These are phyloP conservation scores for Heterotis niloticus DNA, from an alignment of 2,113 vertebrate genomes.

Conservation along the genomic window DNA sequence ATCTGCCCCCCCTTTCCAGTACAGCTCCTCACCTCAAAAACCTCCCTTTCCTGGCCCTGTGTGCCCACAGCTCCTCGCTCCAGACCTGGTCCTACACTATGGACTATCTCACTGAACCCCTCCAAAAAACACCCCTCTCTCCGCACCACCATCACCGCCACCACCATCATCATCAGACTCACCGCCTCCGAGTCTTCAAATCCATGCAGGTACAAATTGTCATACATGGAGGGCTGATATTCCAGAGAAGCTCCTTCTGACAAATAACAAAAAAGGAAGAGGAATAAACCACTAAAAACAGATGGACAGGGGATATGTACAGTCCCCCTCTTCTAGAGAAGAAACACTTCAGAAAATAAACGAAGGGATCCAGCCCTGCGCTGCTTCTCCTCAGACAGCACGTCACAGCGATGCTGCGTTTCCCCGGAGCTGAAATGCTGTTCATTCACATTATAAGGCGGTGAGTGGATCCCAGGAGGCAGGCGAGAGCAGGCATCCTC, in stretches of 20 bases:
- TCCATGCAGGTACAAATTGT: constrained; percentile 98
- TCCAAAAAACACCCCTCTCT: not conserved
- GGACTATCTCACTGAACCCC: no score
- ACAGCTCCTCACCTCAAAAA: no score
- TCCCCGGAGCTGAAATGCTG: constrained; percentile 31
- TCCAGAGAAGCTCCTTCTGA: constrained; percentile 66
- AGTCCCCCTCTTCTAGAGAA: constrained; percentile 25
- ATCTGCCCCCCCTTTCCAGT: no score
- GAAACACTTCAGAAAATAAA: constrained; percentile 30
- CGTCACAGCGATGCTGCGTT: constrained; percentile 48
- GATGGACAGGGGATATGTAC: constrained; percentile 36
- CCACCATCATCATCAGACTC: constrained; percentile 59
- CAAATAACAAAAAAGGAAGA: constrained; percentile 26
- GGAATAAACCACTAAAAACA: constrained; percentile 17
- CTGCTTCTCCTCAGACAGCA: constrained; percentile 49
- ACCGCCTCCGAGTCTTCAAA: constrained; percentile 98
- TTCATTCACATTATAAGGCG: constrained; percentile 69
- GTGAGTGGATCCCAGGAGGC: constrained; percentile 70
- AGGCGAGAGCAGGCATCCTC: constrained; percentile 76
- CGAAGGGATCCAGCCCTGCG: constrained; percentile 43
- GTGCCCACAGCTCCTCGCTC: no score
- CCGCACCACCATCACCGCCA: not conserved
- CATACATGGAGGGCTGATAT: constrained; percentile 89
- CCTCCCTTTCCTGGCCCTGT: constrained; percentile 19
- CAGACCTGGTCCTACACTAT: constrained; percentile 15